Evolutionary conservation across 2,888 invertebrate genomes (phyloP).

Genomic region (Ethmia dodecea): DNA sequence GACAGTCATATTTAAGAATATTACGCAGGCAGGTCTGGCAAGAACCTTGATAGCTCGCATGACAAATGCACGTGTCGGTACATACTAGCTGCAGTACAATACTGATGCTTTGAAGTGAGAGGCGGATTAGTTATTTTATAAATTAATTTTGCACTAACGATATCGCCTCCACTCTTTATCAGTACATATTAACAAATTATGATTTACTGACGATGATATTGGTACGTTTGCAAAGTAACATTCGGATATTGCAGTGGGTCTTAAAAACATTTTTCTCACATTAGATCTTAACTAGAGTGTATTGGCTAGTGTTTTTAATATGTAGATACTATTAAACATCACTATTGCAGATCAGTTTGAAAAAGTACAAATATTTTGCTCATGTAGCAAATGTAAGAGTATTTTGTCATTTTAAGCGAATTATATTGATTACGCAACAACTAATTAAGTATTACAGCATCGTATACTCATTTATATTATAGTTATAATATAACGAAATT

Average conservation of each 20-base stretch:
- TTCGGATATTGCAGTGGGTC: slow-evolving; percentile 49
- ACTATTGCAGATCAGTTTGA: slow-evolving; percentile 30
- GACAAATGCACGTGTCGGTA: slow-evolving; percentile 45
- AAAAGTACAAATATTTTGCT: slow-evolving; percentile 73
- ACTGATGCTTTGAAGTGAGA: too few relatives aligned
- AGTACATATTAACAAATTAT: slow-evolving; percentile 18
- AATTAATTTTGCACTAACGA: too few relatives aligned
- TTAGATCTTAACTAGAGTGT: slow-evolving; percentile 42
- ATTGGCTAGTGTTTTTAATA: slow-evolving; percentile 42
- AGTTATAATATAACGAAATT: slow-evolving; percentile 33
- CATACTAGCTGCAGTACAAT: too few relatives aligned
- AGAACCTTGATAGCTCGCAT: slow-evolving; percentile 34
- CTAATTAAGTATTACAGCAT: slow-evolving; percentile 28
- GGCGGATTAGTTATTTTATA: too few relatives aligned
- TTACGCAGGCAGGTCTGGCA: slow-evolving; percentile 35
- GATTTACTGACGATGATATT: slow-evolving; percentile 30
- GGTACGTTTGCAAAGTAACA: slow-evolving; percentile 25
- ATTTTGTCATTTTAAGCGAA: neutral
- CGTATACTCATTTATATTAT: slow-evolving; percentile 55
- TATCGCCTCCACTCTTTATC: too few relatives aligned
- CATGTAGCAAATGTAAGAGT: slow-evolving; percentile 51
- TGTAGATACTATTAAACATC: slow-evolving; percentile 15
- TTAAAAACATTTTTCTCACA: slow-evolving; percentile 41
- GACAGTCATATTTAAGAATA: slow-evolving; percentile 34
- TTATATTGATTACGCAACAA: neutral